Evolutionary conservation across 1,140 invertebrate genomes (phyloP).

Genomic region (Prorops nasuta): DNA sequence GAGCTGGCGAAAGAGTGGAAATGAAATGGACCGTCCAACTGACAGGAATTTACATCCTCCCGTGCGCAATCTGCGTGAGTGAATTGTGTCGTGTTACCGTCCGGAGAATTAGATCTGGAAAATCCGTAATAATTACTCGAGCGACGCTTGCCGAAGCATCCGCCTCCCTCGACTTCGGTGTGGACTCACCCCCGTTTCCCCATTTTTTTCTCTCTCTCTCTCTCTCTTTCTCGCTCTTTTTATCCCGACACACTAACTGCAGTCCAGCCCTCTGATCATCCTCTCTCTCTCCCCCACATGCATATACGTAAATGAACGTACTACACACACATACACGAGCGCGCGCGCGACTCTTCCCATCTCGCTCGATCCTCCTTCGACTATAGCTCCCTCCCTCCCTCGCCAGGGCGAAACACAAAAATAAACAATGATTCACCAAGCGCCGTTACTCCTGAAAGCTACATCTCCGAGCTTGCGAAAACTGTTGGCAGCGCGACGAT

Average conservation of each 20-base stretch:
- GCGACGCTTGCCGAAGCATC: slow-evolving; percentile 43
- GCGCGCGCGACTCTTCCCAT: not conserved
- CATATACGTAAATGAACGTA: too few species aligned
- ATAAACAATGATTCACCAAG: slow-evolving; percentile 40
- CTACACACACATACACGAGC: too few species aligned
- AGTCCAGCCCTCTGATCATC: slow-evolving; percentile 6
- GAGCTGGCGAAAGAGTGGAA: slow-evolving; percentile 36
- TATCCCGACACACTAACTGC: not conserved
- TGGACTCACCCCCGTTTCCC: slow-evolving; percentile 8
- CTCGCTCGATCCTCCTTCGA: not conserved
- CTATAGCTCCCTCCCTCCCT: slow-evolving; percentile 1
- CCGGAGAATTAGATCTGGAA: slow-evolving; percentile 56
- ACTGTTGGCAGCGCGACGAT: too few species aligned
- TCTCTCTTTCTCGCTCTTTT: slow-evolving; percentile 5
- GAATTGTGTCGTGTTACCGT: slow-evolving; percentile 56
- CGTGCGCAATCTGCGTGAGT: slow-evolving; percentile 55
- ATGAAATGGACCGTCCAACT: slow-evolving; percentile 52
- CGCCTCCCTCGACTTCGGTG: slow-evolving; percentile 25
- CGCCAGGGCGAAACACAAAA: slow-evolving; percentile 35
- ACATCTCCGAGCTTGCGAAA: too few species aligned
- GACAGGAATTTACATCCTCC: slow-evolving; percentile 53
- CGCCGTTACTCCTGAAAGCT: slow-evolving; percentile 22
- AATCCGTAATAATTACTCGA: slow-evolving; percentile 57
- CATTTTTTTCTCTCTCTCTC: slow-evolving; percentile 15
- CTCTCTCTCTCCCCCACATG: not conserved